phyloP scores from a whole-genome alignment of 1,140 invertebrate genomes.

The Eumaeus atala region DNA sequence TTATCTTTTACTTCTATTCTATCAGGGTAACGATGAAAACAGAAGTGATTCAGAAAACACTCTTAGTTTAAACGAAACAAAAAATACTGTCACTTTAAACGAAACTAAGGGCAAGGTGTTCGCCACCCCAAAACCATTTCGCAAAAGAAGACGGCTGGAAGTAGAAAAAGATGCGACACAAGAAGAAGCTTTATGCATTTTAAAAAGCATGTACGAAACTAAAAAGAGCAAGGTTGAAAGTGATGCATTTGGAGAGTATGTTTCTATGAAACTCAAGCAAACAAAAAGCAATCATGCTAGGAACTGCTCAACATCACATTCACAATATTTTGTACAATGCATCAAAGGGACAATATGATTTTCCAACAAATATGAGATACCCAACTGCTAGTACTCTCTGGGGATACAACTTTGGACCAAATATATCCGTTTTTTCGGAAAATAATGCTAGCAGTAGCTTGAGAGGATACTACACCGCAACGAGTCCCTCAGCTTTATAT shows the following conservation, averaged over 20 bases:
- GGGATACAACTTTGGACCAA: slow-evolving; percentile 27
- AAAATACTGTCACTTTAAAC: slow-evolving; percentile 26
- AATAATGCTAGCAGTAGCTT: slow-evolving; percentile 28
- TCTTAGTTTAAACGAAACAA: slow-evolving; percentile 22
- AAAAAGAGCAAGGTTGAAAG: slow-evolving; percentile 26
- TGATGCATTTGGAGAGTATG: slow-evolving; percentile 28
- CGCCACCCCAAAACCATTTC: slow-evolving; percentile 29
- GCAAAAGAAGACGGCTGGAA: slow-evolving; percentile 26
- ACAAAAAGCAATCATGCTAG: slow-evolving; percentile 24
- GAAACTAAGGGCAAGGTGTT: slow-evolving; percentile 22
- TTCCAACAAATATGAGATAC: slow-evolving; percentile 23
- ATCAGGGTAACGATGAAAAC: slow-evolving; percentile 29
- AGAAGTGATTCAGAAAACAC: slow-evolving; percentile 26
- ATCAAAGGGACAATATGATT: slow-evolving; percentile 28
- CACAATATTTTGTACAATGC: slow-evolving; percentile 34
- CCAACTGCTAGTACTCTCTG: slow-evolving; percentile 27
- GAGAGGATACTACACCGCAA: slow-evolving; percentile 27
- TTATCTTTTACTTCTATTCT: slow-evolving; percentile 27
- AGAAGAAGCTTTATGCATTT: slow-evolving; percentile 28
- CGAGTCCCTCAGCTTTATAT: slow-evolving; percentile 23
- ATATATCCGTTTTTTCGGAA: slow-evolving; percentile 26
- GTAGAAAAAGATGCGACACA: slow-evolving; percentile 25
- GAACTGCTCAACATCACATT: slow-evolving; percentile 28
- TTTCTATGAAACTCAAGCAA: slow-evolving; percentile 27
- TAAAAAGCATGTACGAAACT: slow-evolving; percentile 28